Evolutionary conservation across 1,140 invertebrate genomes (phyloP), one percentile per base, ranked within the genome.

Genomic region (Leptinotarsa lineolata): DNA sequence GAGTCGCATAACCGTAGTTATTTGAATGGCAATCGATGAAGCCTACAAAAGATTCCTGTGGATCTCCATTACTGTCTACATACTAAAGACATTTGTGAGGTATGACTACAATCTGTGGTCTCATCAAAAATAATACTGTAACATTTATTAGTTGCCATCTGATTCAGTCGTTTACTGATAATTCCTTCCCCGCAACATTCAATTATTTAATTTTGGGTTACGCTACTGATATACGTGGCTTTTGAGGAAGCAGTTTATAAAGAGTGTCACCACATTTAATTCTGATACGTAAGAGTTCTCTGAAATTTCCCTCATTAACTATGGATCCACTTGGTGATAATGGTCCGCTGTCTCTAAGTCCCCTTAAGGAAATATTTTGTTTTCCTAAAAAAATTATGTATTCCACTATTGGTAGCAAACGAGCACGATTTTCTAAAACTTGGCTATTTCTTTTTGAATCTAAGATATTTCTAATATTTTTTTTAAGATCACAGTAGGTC

Each of bases 361-460:
- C 59, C 39, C 66, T 6, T 39, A 73, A 61, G 4, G 59, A 45
- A 64, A 74, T 74, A 65, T 70, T 70, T 74, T 74, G 73, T 5
- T 21, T n/a, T 12, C 59, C 72, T 16, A 60, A 59, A 64, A 63
- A 74, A 39, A 70, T 69, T 44, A 74, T 63, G 44, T 67, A 44
- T 54, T 70, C 22, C 24, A 74, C 63, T 15, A 74, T 74, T 46
- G 72, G 66, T 64, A 22, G n/a, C 5, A 74, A 11, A 13, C 45
- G 11, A 16, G 69, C 45, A 24, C 72, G 44, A 46, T 74, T 74
- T 48, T 74, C 46, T 22, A 18, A n/a, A 6, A 69, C 22, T 44
- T 70, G 72, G 24, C 46, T 70, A 3, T 6, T 18, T 54, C 45
- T 15, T 12, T 44, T 4, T 8, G 2, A 13, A 45, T 68, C 39